Percentiles rank a stretch among this genome's conserved stretches.
Evolutionary conservation across 2,113 vertebrate genomes (phyloP).

Genomic region (Catagonus wagneri): DNA sequence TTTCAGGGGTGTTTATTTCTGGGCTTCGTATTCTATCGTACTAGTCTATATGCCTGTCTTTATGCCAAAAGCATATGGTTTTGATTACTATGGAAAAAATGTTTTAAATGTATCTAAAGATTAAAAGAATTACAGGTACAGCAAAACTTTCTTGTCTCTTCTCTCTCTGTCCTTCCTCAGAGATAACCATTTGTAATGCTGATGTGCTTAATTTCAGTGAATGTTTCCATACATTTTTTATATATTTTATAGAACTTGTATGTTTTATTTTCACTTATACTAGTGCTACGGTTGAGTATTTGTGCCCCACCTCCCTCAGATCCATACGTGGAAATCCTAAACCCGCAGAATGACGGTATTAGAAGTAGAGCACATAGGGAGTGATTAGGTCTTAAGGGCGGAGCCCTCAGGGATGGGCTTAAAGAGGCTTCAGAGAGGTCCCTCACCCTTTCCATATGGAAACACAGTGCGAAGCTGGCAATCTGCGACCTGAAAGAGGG

Average conservation of each 20-base stretch:
- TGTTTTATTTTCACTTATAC: constrained; percentile 1
- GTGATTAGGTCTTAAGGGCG: neutral
- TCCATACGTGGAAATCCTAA: neutral
- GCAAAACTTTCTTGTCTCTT: too few relatives aligned
- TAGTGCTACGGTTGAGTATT: neutral
- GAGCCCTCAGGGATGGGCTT: neutral
- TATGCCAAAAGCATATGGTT: neutral
- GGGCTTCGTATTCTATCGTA: neutral
- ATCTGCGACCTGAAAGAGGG: neutral
- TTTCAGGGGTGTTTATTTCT: neutral
- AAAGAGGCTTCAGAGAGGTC: neutral
- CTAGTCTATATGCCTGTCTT: neutral
- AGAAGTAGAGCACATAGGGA: neutral
- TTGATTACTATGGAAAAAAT: neutral
- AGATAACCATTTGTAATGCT: neutral
- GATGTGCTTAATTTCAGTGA: neutral
- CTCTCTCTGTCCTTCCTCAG: neutral
- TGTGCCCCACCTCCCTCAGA: neutral
- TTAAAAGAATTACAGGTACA: neutral
- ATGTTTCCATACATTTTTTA: neutral
- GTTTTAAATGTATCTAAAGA: neutral
- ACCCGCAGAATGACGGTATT: neutral
- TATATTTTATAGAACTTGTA: neutral
- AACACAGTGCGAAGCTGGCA: neutral
- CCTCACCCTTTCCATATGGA: neutral